Conservation (phyloP, 2,888 invertebrate genomes). For the Leuctra nigra region DNA sequence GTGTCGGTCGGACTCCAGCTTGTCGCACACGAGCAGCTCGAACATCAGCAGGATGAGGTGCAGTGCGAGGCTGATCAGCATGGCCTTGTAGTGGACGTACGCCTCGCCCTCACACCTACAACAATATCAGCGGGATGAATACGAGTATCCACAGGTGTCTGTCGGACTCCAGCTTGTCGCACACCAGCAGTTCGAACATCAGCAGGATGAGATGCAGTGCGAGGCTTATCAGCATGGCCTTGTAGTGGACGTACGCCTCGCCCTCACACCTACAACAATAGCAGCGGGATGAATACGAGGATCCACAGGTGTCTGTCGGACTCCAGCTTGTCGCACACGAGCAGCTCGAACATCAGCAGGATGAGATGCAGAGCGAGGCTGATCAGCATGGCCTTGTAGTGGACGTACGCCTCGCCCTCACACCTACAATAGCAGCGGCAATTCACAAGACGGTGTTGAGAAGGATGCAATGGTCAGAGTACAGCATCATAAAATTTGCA, state of each 20-base stretch:
- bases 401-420: conserved; percentile 93
- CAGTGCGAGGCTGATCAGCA: conserved; percentile 91
- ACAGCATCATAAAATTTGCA: no score
- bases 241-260: conserved; percentile 95
- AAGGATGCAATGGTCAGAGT: no score
- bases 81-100: conserved; percentile 96
- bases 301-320: conserved; percentile 82
- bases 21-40: conserved; percentile 92
- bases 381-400: conserved; percentile 97
- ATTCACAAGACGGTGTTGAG: no score
- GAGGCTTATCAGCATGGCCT: conserved; percentile 94
- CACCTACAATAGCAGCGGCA: no score
- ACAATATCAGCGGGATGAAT: conserved; percentile 94
- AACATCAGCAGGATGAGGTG: conserved; percentile 95
- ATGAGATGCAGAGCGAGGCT: conserved; percentile 91
- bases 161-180: conserved; percentile 85
- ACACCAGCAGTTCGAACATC: conserved; percentile 94
- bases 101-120: conserved; percentile 90
- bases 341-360: conserved; percentile 90
- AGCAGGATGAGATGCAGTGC: conserved; percentile 89
- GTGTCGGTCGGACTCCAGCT: conserved; percentile 78
- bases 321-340: conserved; percentile 93
- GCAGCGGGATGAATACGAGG: conserved; percentile 88
- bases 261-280: conserved; percentile 92
- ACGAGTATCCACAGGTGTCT: conserved; percentile 85